These are phyloP conservation scores for Macroramphosus scolopax DNA, from an alignment of 2,797 vertebrate genomes.

Conservation along the genomic window DNA sequence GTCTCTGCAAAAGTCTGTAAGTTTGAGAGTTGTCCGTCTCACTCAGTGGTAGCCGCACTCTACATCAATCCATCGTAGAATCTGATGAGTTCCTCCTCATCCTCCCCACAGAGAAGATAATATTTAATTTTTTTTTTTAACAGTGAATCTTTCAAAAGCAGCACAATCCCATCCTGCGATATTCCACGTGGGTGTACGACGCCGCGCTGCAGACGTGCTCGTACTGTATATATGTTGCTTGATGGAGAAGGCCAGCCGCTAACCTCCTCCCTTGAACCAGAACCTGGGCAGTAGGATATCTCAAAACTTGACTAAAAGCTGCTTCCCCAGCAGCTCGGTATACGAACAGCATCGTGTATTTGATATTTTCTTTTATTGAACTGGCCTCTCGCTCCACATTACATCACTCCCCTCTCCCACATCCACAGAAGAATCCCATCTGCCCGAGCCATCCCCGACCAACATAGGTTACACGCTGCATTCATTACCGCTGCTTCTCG, in stretches of 20 bases:
- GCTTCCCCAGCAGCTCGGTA: slow-evolving; percentile 50
- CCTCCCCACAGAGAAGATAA: no score
- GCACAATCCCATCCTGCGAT: slow-evolving; percentile 34
- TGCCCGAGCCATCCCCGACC: no score
- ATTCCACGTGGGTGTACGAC: slow-evolving; percentile 28
- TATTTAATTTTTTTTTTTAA: slow-evolving; percentile 29
- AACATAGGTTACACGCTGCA: slow-evolving; percentile 24
- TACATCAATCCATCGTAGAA: no score
- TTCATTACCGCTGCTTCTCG: slow-evolving; percentile 20
- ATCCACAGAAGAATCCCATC: no score
- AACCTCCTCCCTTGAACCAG: slow-evolving; percentile 58
- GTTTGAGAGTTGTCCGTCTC: no score
- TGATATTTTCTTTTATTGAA: slow-evolving; percentile 44
- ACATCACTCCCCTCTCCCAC: slow-evolving; percentile 21
- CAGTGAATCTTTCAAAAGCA: slow-evolving; percentile 43
- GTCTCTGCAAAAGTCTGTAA: no score
- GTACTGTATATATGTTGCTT: slow-evolving; percentile 50
- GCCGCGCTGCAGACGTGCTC: no score
- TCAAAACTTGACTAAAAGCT: slow-evolving; percentile 50
- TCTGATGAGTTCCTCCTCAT: no score
- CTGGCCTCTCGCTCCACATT: slow-evolving; percentile 11
- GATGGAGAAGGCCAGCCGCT: slow-evolving; percentile 52
- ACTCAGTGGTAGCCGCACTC: no score
- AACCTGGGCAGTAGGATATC: slow-evolving; percentile 55
- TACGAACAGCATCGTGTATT: slow-evolving; percentile 45